Base-by-base conservation (phyloP, 2,113 vertebrate species). In the Heliornis fulica region DNA sequence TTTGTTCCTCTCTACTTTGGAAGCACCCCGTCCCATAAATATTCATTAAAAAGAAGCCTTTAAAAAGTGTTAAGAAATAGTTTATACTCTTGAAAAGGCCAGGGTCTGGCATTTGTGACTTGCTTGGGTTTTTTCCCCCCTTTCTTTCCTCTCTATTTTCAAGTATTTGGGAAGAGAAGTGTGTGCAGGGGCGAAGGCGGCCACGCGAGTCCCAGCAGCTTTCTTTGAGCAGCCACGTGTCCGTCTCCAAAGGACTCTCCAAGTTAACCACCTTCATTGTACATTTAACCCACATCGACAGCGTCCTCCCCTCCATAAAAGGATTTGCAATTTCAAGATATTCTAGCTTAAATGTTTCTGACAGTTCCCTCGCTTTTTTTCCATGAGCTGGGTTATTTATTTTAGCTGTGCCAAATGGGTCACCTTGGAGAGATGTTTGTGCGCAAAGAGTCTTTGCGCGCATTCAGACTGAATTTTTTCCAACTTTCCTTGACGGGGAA, bases 241-340 rank as follows among this genome's bases (percentile, higher is more conserved):
- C 99, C 98, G 98, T 99, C 99, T 99, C 99, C 99, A 99, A 99
- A 99, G 99, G 98, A 98, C 99, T 99, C 99, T 99, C 99, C 99
- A 99, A 99, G 99, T 99, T 99, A 99, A 99, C 99, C 99, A 99
- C 99, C 99, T 99, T 99, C 98, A 99, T 99, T 99, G 99, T 99
- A 99, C 99, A 98, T 99, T 99, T 99, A 99, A 99, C 99, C 99
- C 99, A 99, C 99, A 99, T 99, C 98, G 99, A 98, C 99, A 98
- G 99, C 99, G 98, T 99, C 99, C 99, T 98, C 97, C 98, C 99
- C 98, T 99, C 99, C 99, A 99, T 99, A 99, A 99, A 99, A 99
- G 99, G 99, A 99, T 99, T 99, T 99, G 99, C 99, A 99, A 99
- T 99, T 99, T 99, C 99, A 99, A 99, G 99, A 99, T 99, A 99